A percentile compares a stretch with the other conserved stretches of the same genome.
Evolutionary conservation across 2,113 vertebrate genomes (phyloP).

Genomic region (Chiloscyllium plagiosum): DNA sequence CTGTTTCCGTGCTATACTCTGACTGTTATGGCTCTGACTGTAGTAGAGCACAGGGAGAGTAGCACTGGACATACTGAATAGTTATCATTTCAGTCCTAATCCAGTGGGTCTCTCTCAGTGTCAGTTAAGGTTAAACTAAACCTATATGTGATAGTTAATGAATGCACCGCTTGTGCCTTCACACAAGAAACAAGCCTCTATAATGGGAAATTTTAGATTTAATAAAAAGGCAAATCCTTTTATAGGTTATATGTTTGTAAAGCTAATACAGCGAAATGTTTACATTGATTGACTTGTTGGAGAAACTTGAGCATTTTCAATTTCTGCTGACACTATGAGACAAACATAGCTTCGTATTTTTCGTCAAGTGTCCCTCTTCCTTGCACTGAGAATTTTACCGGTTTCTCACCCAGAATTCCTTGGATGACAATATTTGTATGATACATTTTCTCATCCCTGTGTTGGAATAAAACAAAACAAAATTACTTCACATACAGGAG

Average conservation of each 20-base stretch:
- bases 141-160: neutral
- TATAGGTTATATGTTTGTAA: neutral
- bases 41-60: no score
- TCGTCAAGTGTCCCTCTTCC: conserved; percentile 65
- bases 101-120: neutral
- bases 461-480: conserved; percentile 38
- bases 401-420: conserved; percentile 65
- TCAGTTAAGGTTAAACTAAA: neutral
- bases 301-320: neutral
- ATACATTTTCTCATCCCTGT: conserved; percentile 59
- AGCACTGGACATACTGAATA: no score
- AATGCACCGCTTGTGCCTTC: neutral
- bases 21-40: no score
- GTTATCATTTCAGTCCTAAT: neutral
- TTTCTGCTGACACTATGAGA: neutral
- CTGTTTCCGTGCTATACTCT: no score
- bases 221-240: neutral
- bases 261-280: neutral
- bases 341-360: conserved; percentile 43
- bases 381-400: conserved; percentile 56
- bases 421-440: conserved; percentile 54
- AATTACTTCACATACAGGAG: neutral
- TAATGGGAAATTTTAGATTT: neutral
- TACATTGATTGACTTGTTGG: neutral
- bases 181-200: neutral